Evolutionary conservation across 2,113 vertebrate genomes (phyloP).

Genomic region (Oplegnathus fasciatus): DNA sequence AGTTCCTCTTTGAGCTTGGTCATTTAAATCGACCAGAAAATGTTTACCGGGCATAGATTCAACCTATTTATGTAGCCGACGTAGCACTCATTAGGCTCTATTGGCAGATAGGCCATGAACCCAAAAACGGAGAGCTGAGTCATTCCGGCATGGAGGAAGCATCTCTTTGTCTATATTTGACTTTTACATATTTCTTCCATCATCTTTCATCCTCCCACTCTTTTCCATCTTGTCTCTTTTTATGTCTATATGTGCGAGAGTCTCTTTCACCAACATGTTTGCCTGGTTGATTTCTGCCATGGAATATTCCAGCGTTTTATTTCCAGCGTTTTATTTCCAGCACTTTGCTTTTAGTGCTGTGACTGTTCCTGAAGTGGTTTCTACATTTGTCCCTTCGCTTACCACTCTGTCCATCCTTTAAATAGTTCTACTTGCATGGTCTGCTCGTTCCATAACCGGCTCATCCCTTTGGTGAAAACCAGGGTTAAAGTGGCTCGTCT

Average conservation of each 20-base stretch:
- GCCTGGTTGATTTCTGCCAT: background rate
- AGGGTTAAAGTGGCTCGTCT: background rate
- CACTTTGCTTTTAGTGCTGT: constrained; percentile 45
- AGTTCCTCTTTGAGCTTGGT: background rate
- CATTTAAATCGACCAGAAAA: background rate
- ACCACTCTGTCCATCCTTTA: constrained; percentile 37
- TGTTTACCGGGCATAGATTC: background rate
- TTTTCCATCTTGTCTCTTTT: background rate
- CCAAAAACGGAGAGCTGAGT: constrained; percentile 24
- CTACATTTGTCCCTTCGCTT: constrained; percentile 31
- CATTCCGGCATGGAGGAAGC: background rate
- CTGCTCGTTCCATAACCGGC: constrained; percentile 1
- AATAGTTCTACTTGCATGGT: constrained; percentile 35
- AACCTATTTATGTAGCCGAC: background rate
- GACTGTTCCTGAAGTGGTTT: constrained; percentile 38
- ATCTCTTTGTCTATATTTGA: constrained; percentile 5
- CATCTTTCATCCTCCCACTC: background rate
- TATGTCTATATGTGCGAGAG: background rate
- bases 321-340: constrained; percentile 27
- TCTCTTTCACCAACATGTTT: background rate
- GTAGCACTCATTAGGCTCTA: background rate
- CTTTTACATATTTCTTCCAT: background rate
- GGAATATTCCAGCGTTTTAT: constrained; percentile 18
- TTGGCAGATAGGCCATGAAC: background rate
- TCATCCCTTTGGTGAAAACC: constrained; percentile 18